Evolutionary conservation across 92 coral and sea anemone species (phyloP).

Genomic region (Siderastrea radians): DNA sequence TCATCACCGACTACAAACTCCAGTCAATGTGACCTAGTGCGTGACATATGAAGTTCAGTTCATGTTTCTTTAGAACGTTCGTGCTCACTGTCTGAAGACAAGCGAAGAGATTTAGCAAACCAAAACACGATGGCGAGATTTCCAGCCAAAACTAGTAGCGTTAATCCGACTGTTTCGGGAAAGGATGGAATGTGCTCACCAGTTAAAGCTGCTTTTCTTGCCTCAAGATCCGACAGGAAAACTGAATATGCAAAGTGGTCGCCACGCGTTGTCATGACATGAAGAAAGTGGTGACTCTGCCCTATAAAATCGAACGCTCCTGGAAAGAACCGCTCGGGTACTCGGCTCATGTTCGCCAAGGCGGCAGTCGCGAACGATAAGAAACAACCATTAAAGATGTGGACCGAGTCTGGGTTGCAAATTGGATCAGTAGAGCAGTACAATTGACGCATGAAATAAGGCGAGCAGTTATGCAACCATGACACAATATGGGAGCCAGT

Average conservation of each 20-base stretch:
- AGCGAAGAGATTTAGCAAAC: constrained; percentile 53
- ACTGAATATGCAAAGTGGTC: constrained; percentile 81
- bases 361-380: constrained; percentile 74
- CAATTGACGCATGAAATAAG: constrained; percentile 64
- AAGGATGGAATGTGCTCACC: constrained; percentile 62
- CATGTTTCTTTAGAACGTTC: not conserved
- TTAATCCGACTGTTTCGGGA: constrained; percentile 72
- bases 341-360: constrained; percentile 66
- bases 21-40: not conserved
- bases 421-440: constrained; percentile 54
- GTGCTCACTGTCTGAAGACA: constrained; percentile 19
- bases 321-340: constrained; percentile 83
- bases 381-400: constrained; percentile 65
- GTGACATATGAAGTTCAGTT: not conserved
- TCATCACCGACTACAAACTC: not conserved
- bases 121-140: constrained; percentile 73
- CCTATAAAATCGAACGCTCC: constrained; percentile 78
- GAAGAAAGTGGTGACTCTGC: constrained; percentile 83
- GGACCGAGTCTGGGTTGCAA: constrained; percentile 55
- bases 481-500: constrained; percentile 70
- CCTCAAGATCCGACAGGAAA: constrained; percentile 63
- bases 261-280: constrained; percentile 77
- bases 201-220: constrained; percentile 54
- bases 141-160: constrained; percentile 59
- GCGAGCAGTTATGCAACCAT: constrained; percentile 74